A percentile compares a stretch with the other conserved stretches of the same genome.
Conservation (phyloP, 2,797 vertebrate species). For the Dromococcyx pavoninus region DNA sequence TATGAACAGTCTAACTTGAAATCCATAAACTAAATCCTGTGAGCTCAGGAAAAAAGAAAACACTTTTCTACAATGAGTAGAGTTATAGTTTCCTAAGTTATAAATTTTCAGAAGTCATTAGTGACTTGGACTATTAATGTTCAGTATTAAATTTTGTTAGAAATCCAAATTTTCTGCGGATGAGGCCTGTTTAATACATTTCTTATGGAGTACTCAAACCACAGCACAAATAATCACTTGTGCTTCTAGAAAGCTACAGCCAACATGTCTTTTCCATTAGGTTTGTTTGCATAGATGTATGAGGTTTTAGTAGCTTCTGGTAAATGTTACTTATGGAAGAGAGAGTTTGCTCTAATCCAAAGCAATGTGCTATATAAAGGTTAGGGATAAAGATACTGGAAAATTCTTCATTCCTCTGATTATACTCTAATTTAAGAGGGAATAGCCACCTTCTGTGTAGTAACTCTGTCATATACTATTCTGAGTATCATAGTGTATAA, state of each 20-base stretch:
- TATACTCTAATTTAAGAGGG: background rate
- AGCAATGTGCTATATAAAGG: background rate
- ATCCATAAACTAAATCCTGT: background rate
- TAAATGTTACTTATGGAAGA: background rate
- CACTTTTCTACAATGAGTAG: background rate
- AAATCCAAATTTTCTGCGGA: background rate
- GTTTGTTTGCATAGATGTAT: background rate
- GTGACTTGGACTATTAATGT: background rate
- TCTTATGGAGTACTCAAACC: background rate
- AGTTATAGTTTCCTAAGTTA: background rate
- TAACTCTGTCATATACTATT: background rate
- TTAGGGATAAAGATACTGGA: background rate
- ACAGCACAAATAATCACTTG: background rate
- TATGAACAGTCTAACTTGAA: background rate
- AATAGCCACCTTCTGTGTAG: background rate
- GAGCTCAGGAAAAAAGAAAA: background rate
- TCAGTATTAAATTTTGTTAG: background rate
- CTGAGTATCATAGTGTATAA: background rate
- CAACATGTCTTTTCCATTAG: slow-evolving; percentile 2
- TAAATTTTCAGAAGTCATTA: slow-evolving; percentile 8
- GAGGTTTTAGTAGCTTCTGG: slow-evolving; percentile 7
- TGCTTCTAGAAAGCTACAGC: background rate
- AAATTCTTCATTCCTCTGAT: background rate
- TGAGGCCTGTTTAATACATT: background rate
- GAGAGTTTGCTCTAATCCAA: background rate